These are phyloP conservation scores for Oryzias woworae DNA, from an alignment of 2,113 vertebrate genomes.

Conservation along the genomic window DNA sequence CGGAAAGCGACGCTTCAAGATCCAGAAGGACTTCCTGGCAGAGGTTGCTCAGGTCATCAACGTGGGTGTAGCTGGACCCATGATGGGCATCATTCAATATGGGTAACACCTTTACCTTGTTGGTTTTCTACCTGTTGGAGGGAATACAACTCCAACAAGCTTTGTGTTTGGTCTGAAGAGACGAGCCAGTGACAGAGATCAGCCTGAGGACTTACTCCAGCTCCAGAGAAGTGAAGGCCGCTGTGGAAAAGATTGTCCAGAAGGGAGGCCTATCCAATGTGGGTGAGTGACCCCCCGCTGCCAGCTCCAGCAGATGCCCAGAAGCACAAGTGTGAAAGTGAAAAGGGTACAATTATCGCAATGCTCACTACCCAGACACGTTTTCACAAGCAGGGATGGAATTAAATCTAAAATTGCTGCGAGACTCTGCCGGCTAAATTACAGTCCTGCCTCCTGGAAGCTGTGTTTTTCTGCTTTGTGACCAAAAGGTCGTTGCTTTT, in stretches of 20 bases:
- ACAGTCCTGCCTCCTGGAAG: conserved; percentile 59
- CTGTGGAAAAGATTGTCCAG: conserved; percentile 89
- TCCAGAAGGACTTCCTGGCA: conserved; percentile 92
- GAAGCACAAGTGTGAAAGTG: conserved; percentile 56
- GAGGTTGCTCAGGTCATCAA: conserved; percentile 86
- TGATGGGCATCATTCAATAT: conserved; percentile 94
- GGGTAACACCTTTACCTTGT: conserved; percentile 76
- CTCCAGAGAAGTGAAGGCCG: conserved; percentile 84
- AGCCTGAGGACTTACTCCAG: conserved; percentile 83
- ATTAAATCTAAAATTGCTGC: conserved; percentile 75
- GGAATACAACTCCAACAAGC: neutral
- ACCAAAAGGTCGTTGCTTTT: conserved; percentile 50
- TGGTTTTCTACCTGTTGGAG: neutral
- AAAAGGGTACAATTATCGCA: conserved; percentile 56
- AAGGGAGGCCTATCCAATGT: conserved; percentile 93
- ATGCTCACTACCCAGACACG: conserved; percentile 49
- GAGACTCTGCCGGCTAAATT: conserved; percentile 68
- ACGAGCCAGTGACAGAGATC: conserved; percentile 89
- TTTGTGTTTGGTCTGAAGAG: conserved; percentile 67
- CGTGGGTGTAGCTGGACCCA: conserved; percentile 83
- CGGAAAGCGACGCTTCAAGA: conserved; percentile 91
- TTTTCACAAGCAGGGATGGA: conserved; percentile 62
- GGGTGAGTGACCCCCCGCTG: conserved; percentile 79
- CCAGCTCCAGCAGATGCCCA: conserved; percentile 26
- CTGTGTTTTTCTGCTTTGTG: conserved; percentile 46